Evolutionary conservation across 2,888 invertebrate genomes (phyloP), one percentile per base, ranked within the genome.

Genomic region (Parnassius glacialis): DNA sequence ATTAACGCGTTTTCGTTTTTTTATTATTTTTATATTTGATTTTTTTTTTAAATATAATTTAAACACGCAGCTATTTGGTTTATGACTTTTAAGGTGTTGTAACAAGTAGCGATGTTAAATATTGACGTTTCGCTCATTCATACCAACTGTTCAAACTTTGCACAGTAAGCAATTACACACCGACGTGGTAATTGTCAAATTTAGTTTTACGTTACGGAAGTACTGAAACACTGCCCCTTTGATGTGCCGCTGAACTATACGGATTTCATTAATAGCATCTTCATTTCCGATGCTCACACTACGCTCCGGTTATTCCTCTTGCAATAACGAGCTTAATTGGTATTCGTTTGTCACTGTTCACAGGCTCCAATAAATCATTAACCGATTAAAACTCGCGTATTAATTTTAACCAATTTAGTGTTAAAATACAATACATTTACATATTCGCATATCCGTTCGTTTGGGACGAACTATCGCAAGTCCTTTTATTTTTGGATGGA

Each of bases 171-270:
- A 52, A 45, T 52, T 45, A 53, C 47, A 34, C 52, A 16, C 52
- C 11, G n/a, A 52, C n/a, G 11, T 50, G 57, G 9, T 13, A 44
- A 62, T 62, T 53, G 61, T 44, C 48, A 62, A 62, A 62, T 57
- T 57, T 62, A 57, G 45, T 16, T 34, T 16, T 12, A 16, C 1
- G 41, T 47, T 47, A 44, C n/a, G 10, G 45, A 54, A 60, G 2
- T 13, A 16, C 9, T 25, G 13, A 45, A 16, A 41, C 42, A 45
- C 13, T 13, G 13, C 13, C 48, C 48, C n/a, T 48, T 48, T 48
- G n/a, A 16, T 9, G 12, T 50, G 20, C 13, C 41, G 44, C 16
- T 11, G 16, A 12, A 51, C n/a, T 7, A 12, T 10, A 10, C 12
- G n/a, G 11, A 13, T 52, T 58, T 13, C 13, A 13, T 47, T 47